Percentiles rank a stretch among this genome's conserved stretches.
phyloP scores from a whole-genome alignment of 2,113 vertebrate species.

The Zosterops pallidus region DNA sequence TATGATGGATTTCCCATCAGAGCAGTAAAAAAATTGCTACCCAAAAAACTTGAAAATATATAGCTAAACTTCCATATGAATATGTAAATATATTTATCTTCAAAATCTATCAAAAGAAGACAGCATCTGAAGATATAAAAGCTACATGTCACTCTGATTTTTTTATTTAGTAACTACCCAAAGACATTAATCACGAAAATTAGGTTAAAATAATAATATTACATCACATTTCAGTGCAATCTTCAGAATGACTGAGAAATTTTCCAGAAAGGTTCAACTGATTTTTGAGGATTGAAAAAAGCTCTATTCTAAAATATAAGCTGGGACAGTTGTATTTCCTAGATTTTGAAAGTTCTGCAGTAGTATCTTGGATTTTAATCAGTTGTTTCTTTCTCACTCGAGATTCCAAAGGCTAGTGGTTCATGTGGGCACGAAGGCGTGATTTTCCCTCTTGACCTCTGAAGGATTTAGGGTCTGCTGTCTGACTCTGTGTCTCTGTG shows the following conservation, averaged over 20 bases:
- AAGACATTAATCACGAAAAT: not conserved
- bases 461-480: too few species aligned
- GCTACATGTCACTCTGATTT: not conserved
- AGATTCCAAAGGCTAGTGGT: too few species aligned
- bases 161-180: not conserved
- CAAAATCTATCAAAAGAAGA: not conserved
- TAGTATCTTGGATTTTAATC: too few species aligned
- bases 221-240: not conserved
- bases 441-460: too few species aligned
- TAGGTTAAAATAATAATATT: not conserved
- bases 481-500: too few species aligned
- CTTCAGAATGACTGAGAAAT: not conserved
- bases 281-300: not conserved
- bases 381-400: too few species aligned
- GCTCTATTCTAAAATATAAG: not conserved
- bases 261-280: not conserved
- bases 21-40: not conserved
- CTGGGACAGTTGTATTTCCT: not conserved
- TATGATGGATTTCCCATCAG: not conserved
- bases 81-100: not conserved
- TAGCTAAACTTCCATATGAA: not conserved
- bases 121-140: not conserved
- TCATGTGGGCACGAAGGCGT: too few species aligned
- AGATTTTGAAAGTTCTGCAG: not conserved
- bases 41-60: not conserved